phyloP scores from a whole-genome alignment of 2,797 vertebrate genomes.

The Chloroceryle inda region DNA sequence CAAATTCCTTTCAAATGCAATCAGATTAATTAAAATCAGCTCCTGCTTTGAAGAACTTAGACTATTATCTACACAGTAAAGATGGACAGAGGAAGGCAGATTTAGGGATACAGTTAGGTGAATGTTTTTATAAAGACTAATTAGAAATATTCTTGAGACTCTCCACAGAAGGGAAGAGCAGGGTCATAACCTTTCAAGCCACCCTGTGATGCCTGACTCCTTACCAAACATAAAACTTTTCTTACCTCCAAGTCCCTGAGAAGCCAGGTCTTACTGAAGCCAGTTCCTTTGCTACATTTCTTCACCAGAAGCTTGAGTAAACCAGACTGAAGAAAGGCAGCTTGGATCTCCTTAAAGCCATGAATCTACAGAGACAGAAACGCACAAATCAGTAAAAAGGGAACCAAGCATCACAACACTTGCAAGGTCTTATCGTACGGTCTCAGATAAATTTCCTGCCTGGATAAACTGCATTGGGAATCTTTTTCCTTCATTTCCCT shows the following conservation, averaged over 20 bases:
- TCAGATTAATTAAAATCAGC: neutral
- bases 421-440: neutral
- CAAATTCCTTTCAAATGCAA: neutral
- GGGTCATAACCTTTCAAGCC: neutral
- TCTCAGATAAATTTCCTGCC: neutral
- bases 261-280: slow-evolving; percentile 98
- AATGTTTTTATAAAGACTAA: neutral
- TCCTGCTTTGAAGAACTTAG: neutral
- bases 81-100: neutral
- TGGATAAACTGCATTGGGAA: neutral
- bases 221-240: neutral
- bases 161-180: neutral
- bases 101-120: neutral
- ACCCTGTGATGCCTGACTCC: neutral
- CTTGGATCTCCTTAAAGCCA: slow-evolving; percentile 88
- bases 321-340: slow-evolving; percentile 89
- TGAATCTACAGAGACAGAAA: slow-evolving; percentile 83
- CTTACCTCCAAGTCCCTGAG: slow-evolving; percentile 92
- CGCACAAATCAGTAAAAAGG: neutral
- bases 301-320: slow-evolving; percentile 94
- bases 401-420: neutral
- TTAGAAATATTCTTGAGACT: neutral
- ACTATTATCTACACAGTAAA: neutral
- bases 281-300: slow-evolving; percentile 97
- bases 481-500: neutral